These are phyloP conservation scores for Chaetorhynchus papuensis DNA, from an alignment of 2,113 vertebrate species.

Conservation along the genomic window DNA sequence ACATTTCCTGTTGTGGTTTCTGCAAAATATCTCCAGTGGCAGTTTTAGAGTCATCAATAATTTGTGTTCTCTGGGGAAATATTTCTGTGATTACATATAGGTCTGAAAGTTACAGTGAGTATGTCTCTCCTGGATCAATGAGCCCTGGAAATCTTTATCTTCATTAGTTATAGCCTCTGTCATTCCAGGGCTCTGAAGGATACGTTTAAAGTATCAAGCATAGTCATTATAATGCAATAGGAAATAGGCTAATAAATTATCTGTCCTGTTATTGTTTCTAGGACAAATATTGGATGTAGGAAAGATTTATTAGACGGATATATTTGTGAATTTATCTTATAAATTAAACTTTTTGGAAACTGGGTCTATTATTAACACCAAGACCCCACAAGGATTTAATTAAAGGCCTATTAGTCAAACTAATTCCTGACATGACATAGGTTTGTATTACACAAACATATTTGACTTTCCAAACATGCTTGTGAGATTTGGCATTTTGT, in stretches of 20 bases:
- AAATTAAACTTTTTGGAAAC: constrained; percentile 70
- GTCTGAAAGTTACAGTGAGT: constrained; percentile 30
- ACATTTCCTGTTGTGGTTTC: constrained; percentile 70
- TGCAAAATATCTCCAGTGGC: constrained; percentile 42
- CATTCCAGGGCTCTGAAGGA: constrained; percentile 4
- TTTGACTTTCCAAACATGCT: constrained; percentile 75
- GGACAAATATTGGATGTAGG: constrained; percentile 31
- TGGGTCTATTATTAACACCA: constrained; percentile 63
- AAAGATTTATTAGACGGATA: constrained; percentile 62
- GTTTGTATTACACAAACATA: constrained; percentile 76
- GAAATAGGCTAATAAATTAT: constrained; percentile 59
- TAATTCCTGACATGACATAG: constrained; percentile 77
- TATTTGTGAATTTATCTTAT: constrained; percentile 74
- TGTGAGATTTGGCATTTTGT: constrained; percentile 65
- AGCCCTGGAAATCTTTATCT: constrained; percentile 24
- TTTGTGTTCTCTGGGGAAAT: constrained; percentile 51
- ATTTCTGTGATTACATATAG: constrained; percentile 38
- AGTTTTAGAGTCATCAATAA: constrained; percentile 53
- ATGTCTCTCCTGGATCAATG: constrained; percentile 26
- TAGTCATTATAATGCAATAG: constrained; percentile 45
- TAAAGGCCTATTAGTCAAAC: constrained; percentile 78
- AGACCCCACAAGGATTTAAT: constrained; percentile 81
- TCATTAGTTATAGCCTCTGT: constrained; percentile 28
- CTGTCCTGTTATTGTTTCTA: constrained; percentile 49
- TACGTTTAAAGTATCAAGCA: neutral